Percentiles rank a stretch among this genome's conserved stretches.
Conservation (phyloP, 2,797 vertebrate species). For the Rhinogobio ventralis region DNA sequence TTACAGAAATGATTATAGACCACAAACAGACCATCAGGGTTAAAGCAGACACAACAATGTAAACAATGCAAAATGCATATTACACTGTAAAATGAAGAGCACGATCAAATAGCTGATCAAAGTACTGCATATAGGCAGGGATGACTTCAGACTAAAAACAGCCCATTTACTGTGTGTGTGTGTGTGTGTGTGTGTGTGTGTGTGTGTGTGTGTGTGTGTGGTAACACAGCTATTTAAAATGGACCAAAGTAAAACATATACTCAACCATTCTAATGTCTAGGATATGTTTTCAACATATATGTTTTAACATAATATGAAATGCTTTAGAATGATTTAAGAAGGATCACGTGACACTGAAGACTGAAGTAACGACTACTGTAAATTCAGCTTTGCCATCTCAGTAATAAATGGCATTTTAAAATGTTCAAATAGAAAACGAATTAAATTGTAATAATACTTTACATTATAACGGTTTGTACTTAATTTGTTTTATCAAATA, state of each 20-base stretch:
- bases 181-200: too few species aligned
- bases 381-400: background rate
- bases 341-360: background rate
- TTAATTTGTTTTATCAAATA: background rate
- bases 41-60: slow-evolving; percentile 8
- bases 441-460: background rate
- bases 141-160: background rate
- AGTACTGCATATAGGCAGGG: background rate
- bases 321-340: background rate
- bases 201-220: too few species aligned
- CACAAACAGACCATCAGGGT: background rate
- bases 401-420: background rate
- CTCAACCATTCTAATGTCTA: too few species aligned
- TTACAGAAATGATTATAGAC: background rate
- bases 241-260: too few species aligned
- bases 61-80: background rate
- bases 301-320: too few species aligned
- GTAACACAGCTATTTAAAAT: too few species aligned
- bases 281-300: too few species aligned
- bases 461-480: background rate
- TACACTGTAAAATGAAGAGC: slow-evolving; percentile 3
- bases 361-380: background rate
- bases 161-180: too few species aligned
- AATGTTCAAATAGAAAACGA: background rate
- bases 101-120: slow-evolving; percentile 1